Evolutionary conservation across 2,797 vertebrate species (phyloP).

Genomic region (Alcedo quadribrachys): DNA sequence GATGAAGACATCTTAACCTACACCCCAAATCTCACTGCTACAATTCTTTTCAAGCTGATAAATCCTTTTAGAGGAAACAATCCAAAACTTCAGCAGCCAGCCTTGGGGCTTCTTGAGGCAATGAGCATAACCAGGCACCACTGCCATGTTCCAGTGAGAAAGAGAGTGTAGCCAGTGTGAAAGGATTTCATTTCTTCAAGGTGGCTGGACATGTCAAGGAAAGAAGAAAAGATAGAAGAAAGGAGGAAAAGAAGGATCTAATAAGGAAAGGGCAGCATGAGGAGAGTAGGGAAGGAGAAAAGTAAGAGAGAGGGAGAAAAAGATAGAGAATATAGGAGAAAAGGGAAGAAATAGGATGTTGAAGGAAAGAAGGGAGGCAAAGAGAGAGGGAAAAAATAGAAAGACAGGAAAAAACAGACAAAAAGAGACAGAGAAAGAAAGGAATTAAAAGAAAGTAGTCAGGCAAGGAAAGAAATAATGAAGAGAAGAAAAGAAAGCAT

Average conservation of each 20-base stretch:
- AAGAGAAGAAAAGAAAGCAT: slow-evolving; percentile 66
- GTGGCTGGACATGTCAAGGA: not conserved
- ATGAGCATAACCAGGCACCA: not conserved
- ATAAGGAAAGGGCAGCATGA: not conserved
- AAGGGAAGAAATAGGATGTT: accelerated
- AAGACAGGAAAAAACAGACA: accelerated
- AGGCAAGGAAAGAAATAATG: not conserved
- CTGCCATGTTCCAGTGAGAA: not conserved
- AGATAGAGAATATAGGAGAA: not conserved
- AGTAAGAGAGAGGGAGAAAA: not conserved
- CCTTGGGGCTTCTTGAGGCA: slow-evolving; percentile 22
- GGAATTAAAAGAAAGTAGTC: not conserved
- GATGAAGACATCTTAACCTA: not conserved
- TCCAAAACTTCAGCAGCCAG: not conserved
- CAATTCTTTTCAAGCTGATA: not conserved
- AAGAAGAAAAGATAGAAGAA: not conserved
- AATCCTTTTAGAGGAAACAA: slow-evolving; percentile 13
- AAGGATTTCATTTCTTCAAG: not conserved
- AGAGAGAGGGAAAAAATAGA: not conserved
- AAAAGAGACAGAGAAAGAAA: not conserved
- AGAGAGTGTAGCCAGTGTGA: not conserved
- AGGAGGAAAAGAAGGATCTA: not conserved
- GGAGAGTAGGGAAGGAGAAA: accelerated
- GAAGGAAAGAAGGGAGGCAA: not conserved
- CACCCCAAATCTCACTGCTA: not conserved